Evolutionary conservation across 2,113 vertebrate genomes (phyloP).

Genomic region (Cebus imitator): DNA sequence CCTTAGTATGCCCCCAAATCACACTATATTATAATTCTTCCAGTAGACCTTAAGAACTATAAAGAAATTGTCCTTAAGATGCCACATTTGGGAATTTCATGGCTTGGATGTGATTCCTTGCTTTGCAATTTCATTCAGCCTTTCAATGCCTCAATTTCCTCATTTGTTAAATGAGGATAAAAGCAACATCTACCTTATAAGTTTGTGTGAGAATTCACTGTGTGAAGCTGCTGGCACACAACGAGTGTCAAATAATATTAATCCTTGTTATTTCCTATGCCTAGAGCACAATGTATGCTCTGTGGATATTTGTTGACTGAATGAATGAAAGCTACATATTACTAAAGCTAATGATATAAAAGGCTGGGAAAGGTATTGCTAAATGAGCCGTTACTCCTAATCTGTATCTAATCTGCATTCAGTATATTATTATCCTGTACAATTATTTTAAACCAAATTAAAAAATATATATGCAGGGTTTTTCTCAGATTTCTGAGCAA

Average conservation of each 20-base stretch:
- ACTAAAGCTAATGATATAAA: not conserved
- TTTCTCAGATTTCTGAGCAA: not conserved
- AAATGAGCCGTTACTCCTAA: not conserved
- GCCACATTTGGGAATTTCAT: not conserved
- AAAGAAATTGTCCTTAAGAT: not conserved
- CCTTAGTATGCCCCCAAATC: not conserved
- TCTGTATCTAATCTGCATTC: not conserved
- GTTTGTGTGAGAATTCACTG: not conserved
- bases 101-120: not conserved
- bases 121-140: not conserved
- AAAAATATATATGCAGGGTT: not conserved
- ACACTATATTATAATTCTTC: not conserved
- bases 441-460: slow-evolving; percentile 13
- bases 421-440: not conserved
- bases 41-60: not conserved
- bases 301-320: not conserved
- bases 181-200: not conserved
- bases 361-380: not conserved
- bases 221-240: not conserved
- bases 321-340: not conserved
- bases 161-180: not conserved
- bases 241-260: not conserved
- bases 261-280: not conserved
- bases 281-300: not conserved
- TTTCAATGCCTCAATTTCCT: not conserved